Base-by-base conservation (phyloP, 2,113 vertebrate species). In the Peromyscus leucopus region DNA sequence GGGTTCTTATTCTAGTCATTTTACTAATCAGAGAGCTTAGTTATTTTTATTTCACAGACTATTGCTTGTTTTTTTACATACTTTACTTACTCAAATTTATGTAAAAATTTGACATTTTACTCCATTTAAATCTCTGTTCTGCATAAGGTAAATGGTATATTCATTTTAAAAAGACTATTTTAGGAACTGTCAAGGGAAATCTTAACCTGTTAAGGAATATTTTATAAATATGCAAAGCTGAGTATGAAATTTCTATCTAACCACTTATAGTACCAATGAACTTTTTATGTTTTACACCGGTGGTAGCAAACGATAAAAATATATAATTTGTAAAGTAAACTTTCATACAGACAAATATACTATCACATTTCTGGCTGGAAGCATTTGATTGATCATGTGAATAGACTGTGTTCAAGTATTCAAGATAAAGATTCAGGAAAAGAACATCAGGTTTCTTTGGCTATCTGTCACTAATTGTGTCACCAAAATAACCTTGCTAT, bases 341-440 rank as follows among this genome's bases (percentile, higher is more conserved):
- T 8, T n/a, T 72, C 36, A 94, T 16, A 74, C 5, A 76, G 46
- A 57, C 80, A 1, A 4, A 90, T 92, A 93, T 48, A 80, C 67
- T 48, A 86, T 76, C 21, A 87, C 42, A 76, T 95, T 96, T 21
- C 19, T 76, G 42, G 12, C n/a, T 90, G 3, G 76, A 93, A 86
- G 72, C n/a, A 7, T 33, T 95, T 84, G 84, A 93, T 71, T 97
- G 74, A 94, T 89, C 48, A 69, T 96, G 26, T 97, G 69, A 89
- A 79, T 90, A 71, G 67, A 88, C 65, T 89, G 15, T 82, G 42
- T 79, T 93, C 26, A 71, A 59, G 5, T 95, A 55, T 79, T 91
- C 4, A 1, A 91, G 33, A 84, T 83, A 92, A 96, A 96, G 36
- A 76, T 63, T 83, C 65, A 90, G 24, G n/a, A 4, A 79, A 61